Conservation (phyloP, 2,888 invertebrate genomes). For the Chelonus formosanus region DNA sequence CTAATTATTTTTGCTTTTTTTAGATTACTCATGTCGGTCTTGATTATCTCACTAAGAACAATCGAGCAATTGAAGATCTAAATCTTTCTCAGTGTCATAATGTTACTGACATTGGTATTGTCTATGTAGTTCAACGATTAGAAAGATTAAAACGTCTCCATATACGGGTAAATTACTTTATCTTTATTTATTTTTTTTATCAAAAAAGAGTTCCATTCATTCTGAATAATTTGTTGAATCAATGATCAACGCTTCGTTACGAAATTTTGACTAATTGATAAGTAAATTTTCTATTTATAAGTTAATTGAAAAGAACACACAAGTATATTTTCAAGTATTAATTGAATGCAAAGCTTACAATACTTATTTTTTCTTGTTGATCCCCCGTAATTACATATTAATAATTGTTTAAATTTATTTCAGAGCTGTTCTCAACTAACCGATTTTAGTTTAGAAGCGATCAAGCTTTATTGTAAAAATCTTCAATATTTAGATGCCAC, state of each 20-base stretch:
- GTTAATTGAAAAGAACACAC: too few species aligned
- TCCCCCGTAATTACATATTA: neutral
- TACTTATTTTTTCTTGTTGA: neutral
- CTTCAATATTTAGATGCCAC: conserved; percentile 71
- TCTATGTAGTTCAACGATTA: conserved; percentile 65
- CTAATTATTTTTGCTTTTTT: conserved; percentile 25
- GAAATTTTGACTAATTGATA: too few species aligned
- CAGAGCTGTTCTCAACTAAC: conserved; percentile 73
- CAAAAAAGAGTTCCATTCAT: too few species aligned
- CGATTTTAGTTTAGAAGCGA: conserved; percentile 68
- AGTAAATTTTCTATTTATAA: too few species aligned
- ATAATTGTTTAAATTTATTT: conserved; percentile 51
- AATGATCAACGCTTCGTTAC: too few species aligned
- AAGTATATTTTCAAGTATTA: too few species aligned
- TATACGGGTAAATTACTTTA: conserved; percentile 66
- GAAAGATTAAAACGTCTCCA: conserved; percentile 70
- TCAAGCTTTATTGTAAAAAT: conserved; percentile 67
- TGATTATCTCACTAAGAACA: conserved; percentile 71
- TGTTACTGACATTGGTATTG: conserved; percentile 73
- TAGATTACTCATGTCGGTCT: conserved; percentile 74
- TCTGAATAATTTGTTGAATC: conserved; percentile 1
- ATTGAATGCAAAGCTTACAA: neutral
- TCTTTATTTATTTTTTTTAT: conserved; percentile 5
- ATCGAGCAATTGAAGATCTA: conserved; percentile 76
- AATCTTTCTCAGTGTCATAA: conserved; percentile 75